Percentiles rank a stretch among this genome's conserved stretches.
Evolutionary conservation across 2,888 invertebrate species (phyloP).

Genomic region (Stenurella melanura): DNA sequence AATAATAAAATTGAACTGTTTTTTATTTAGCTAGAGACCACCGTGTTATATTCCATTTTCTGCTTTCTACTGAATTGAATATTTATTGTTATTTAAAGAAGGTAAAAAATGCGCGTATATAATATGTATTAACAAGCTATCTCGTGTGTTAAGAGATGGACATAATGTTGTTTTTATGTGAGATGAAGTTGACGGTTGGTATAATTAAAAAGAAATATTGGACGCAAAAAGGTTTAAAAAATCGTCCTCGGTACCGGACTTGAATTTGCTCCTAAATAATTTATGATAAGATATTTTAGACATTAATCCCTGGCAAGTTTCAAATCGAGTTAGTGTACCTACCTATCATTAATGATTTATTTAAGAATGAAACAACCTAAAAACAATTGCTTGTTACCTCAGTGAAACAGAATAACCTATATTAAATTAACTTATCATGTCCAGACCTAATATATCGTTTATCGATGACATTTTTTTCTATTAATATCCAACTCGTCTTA

Average conservation of each 20-base stretch:
- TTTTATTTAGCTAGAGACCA: slow-evolving; percentile 11
- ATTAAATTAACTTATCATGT: background rate
- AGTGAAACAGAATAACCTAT: background rate
- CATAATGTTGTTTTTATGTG: background rate
- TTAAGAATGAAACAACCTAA: background rate
- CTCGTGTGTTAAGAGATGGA: background rate
- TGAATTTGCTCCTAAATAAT: no score
- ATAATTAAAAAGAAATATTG: no score
- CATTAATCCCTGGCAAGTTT: no score
- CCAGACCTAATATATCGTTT: background rate
- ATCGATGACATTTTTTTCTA: background rate
- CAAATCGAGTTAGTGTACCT: no score
- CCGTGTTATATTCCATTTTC: slow-evolving; percentile 34
- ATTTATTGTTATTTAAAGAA: background rate
- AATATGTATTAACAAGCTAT: background rate
- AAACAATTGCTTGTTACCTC: background rate
- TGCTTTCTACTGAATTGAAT: slow-evolving; percentile 30
- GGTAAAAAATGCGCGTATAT: background rate
- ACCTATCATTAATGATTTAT: background rate
- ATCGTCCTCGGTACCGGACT: no score
- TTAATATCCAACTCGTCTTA: background rate
- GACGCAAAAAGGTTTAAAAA: no score
- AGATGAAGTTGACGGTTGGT: no score
- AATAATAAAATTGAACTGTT: slow-evolving; percentile 9
- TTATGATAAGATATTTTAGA: no score